Evolutionary conservation across 2,797 vertebrate genomes (phyloP).

Genomic region (Oophaga sylvatica): DNA sequence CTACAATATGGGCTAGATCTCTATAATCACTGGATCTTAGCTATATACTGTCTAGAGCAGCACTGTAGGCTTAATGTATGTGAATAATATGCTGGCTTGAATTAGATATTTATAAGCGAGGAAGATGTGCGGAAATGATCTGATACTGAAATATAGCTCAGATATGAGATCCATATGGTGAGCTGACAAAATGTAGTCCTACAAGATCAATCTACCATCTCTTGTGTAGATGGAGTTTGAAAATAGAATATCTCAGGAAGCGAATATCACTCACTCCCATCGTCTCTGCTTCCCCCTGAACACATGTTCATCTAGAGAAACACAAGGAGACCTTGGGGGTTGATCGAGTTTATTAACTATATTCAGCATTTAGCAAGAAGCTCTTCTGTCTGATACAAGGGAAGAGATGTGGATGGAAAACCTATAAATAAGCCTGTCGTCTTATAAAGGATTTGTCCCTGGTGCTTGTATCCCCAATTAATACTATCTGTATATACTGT

Average conservation of each 20-base stretch:
- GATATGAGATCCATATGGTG: constrained; percentile 49
- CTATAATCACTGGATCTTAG: too few relatives aligned
- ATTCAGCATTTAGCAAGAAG: neutral
- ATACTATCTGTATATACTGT: neutral
- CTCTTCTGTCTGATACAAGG: neutral
- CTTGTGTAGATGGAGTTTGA: constrained; percentile 11
- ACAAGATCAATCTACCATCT: constrained; percentile 13
- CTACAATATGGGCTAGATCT: too few relatives aligned
- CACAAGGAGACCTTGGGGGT: neutral
- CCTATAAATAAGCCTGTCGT: constrained; percentile 18
- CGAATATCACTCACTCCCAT: constrained; percentile 1
- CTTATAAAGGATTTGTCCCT: neutral
- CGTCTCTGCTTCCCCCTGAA: constrained; percentile 52
- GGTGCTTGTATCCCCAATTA: neutral
- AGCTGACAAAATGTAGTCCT: constrained; percentile 39
- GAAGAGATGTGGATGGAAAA: constrained; percentile 8
- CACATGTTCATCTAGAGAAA: constrained; percentile 46
- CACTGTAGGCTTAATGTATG: too few relatives aligned
- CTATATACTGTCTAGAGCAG: too few relatives aligned
- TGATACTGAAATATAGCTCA: neutral
- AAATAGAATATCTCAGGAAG: constrained; percentile 24
- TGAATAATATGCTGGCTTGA: too few relatives aligned
- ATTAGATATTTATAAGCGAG: neutral
- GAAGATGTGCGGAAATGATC: neutral
- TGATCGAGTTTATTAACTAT: constrained; percentile 13